Base-by-base conservation (phyloP, 2,113 vertebrate species). In the Paradisaea rubra region DNA sequence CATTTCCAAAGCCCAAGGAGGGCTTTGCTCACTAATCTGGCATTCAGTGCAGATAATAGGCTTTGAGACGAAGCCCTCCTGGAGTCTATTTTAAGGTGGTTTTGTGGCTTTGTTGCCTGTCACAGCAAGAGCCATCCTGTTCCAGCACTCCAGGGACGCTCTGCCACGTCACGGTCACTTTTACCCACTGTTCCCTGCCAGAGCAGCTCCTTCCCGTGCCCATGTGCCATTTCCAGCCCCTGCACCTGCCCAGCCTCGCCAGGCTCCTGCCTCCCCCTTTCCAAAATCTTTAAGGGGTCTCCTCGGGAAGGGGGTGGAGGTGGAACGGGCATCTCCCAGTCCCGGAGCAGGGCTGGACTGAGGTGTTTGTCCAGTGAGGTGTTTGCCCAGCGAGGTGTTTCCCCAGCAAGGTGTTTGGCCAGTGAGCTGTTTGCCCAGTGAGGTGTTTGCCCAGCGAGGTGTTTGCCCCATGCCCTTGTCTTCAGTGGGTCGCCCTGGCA, bases 21-120 rank as follows among this genome's bases (percentile, higher is more conserved):
- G 78, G 93, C 91, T 97, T 96, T 96, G 84, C 91, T 93, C 63
- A 4, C 81, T 96, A 97, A 96, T 95, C 93, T 89, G 87, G 87
- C 79, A 94, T 96, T 95, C 91, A 93, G 87, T 28, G 84, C 87
- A 91, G 91, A 93, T 95, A 95, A 95, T 96, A 95, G 87, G 95
- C 94, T 97, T 94, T 94, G 70, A 92, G 93, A 68, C 0, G 24
- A 89, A 94, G 87, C 91, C 87, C 81, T 94, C 87, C 89, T 91
- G 79, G 84, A 81, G 91, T 91, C 89, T 96, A 93, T 95, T 97
- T 96, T 95, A 86, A 94, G 94, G 78, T 73, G 70, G 94, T 89
- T 95, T 91, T 89, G 84, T 53, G 35, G 94, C 86, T 31, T 23
- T 23, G 83, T 88, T 2, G 15, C 21, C 54, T 76, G 73, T 90